A percentile compares a stretch with the other conserved stretches of the same genome.
These are phyloP conservation scores for Drosophila nr. fundita DNA, from an alignment of 2,888 invertebrate species.

Conservation along the genomic window DNA sequence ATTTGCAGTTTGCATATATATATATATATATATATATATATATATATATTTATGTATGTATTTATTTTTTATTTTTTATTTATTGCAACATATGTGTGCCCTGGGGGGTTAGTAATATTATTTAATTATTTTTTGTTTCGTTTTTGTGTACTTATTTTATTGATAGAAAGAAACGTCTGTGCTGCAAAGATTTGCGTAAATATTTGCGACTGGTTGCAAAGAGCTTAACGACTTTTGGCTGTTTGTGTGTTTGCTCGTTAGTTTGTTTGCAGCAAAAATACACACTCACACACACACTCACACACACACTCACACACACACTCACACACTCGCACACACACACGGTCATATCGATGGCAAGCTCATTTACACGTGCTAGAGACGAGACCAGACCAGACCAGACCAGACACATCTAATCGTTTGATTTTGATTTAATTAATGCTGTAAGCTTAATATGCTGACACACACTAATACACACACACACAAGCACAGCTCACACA, in stretches of 20 bases:
- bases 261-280: constrained; percentile 38
- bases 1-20: constrained; percentile 17
- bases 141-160: constrained; percentile 39
- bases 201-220: constrained; percentile 59
- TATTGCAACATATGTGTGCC: constrained; percentile 28
- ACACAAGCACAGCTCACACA: neutral
- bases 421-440: constrained; percentile 77
- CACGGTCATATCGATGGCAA: constrained; percentile 31
- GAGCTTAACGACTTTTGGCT: constrained; percentile 59
- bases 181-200: constrained; percentile 58
- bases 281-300: constrained; percentile 17
- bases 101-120: constrained; percentile 38
- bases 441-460: constrained; percentile 38
- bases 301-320: constrained; percentile 21
- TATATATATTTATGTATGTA: neutral
- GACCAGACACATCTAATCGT: constrained; percentile 50
- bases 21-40: neutral
- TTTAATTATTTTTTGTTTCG: constrained; percentile 16
- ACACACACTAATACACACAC: neutral
- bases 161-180: constrained; percentile 35
- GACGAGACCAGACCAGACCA: too few relatives aligned
- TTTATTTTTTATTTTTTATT: constrained; percentile 8
- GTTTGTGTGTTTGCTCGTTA: constrained; percentile 47
- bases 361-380: constrained; percentile 46
- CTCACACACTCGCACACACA: neutral